Evolutionary conservation across 35 echinoderm and acorn worm species (phyloP), one percentile per base, ranked within the genome.

Genomic region (Patiria miniata): DNA sequence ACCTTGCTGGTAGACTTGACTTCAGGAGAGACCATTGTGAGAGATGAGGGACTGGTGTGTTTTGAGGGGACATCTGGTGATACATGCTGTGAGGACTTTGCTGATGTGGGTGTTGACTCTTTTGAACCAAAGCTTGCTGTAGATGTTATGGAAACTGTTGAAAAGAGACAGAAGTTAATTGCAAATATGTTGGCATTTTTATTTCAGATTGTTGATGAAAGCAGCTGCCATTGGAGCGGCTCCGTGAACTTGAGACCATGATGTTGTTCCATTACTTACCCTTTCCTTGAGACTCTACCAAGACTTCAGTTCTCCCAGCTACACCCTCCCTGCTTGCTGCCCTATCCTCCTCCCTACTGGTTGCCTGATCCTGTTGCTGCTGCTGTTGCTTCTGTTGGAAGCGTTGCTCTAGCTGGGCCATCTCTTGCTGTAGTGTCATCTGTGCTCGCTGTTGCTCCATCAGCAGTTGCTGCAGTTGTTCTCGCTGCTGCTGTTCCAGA

Each of bases 381-480:
- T 47, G 42, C 42, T 47, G 42, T 47, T 81, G 18, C 37, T 81
- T 28, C 51, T 84, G 82, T 26, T 58, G 53, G 7, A 84, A 58
- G 37, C 53, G 53, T 40, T 36, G 26, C 38, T 84, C 82, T 17
- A 97, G 53, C 21, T 87, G 78, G 21, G 54, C 61, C 95, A 97
- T 93, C 84, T 97, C 95, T 19, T 87, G 57, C 39, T 94, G 61
- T 38, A 99, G 57, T 30, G 86, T 37, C 82, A 91, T 83, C 58
- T 89, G 86, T 36, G 90, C 90, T 53, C 82, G 89, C 30, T 85
- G 61, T 29, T 98, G 95, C 53, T 83, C 76, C 39, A 91, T 36
- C 77, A 94, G 40, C 21, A 98, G 76, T 26, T 88, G 68, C 54
- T 91, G 36, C 78, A 98, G 61, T 54, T 94, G 95, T 55, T 91